Evolutionary conservation across 2,888 invertebrate species (phyloP).

Genomic region (Aplocera efformata): DNA sequence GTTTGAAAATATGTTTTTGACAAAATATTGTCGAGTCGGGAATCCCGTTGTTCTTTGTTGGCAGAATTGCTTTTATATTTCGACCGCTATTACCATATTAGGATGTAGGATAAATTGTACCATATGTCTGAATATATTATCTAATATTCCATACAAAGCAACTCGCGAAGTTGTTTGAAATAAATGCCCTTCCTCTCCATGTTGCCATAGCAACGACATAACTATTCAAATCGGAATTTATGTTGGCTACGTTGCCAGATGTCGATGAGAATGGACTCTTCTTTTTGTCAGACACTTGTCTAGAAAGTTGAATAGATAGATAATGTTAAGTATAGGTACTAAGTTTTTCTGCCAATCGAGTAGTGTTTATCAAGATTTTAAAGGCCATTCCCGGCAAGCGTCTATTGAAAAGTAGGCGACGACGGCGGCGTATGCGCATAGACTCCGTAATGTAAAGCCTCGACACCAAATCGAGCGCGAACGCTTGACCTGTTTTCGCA

Average conservation of each 20-base stretch:
- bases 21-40: slow-evolving; percentile 9
- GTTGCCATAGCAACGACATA: too few relatives aligned
- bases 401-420: slow-evolving; percentile 39
- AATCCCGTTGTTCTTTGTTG: slow-evolving; percentile 8
- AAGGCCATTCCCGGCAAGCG: slow-evolving; percentile 11
- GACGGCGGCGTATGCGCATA: slow-evolving; percentile 35
- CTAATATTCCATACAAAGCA: too few relatives aligned
- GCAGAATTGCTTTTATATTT: not conserved
- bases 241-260: too few relatives aligned
- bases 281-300: too few relatives aligned
- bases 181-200: too few relatives aligned
- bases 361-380: slow-evolving; percentile 8
- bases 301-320: too few relatives aligned
- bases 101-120: not conserved
- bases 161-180: too few relatives aligned
- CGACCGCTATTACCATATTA: slow-evolving; percentile 1
- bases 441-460: slow-evolving; percentile 30
- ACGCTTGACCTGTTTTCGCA: slow-evolving; percentile 63
- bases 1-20: slow-evolving; percentile 11
- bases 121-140: too few relatives aligned
- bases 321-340: too few relatives aligned
- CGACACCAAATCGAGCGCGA: slow-evolving; percentile 42
- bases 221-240: too few relatives aligned
- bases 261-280: too few relatives aligned
- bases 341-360: slow-evolving; percentile 1